Evolutionary conservation across 35 echinoderm and acorn worm species (phyloP).

Genomic region (Ptychodera flava): DNA sequence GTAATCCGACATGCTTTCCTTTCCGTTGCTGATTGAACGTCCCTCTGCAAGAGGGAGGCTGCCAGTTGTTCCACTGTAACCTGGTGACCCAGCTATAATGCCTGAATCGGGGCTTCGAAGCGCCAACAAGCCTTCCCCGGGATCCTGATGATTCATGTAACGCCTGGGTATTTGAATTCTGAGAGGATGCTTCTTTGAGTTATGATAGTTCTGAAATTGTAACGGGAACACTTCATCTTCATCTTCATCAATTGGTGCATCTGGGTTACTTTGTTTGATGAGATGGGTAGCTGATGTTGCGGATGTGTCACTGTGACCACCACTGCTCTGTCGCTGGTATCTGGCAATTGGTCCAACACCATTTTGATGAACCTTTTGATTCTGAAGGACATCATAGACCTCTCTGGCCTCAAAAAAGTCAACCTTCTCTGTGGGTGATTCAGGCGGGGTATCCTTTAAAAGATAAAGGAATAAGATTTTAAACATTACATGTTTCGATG

Average conservation of each 20-base stretch:
- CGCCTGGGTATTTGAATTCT: not conserved
- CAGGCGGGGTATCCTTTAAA: too few species aligned
- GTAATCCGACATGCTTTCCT: not conserved
- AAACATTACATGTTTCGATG: too few species aligned
- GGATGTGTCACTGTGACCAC: not conserved
- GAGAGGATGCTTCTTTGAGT: not conserved
- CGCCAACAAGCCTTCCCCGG: not conserved
- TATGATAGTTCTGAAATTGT: not conserved
- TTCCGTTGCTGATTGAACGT: not conserved
- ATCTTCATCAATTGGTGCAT: not conserved
- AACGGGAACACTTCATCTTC: not conserved
- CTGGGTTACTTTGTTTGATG: not conserved
- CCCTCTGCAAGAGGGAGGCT: not conserved
- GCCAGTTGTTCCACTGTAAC: not conserved
- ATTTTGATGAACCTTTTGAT: too few species aligned
- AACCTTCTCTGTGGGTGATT: too few species aligned
- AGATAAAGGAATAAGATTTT: too few species aligned
- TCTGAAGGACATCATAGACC: too few species aligned
- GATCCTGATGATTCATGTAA: not conserved
- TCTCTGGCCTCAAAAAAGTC: too few species aligned
- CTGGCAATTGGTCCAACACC: too few species aligned
- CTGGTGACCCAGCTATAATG: not conserved
- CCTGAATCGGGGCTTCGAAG: not conserved
- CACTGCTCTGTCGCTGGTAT: not conserved
- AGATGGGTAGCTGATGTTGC: not conserved